Evolutionary conservation across 2,888 invertebrate species (phyloP).

Genomic region (Drosophila hawaiiensis): DNA sequence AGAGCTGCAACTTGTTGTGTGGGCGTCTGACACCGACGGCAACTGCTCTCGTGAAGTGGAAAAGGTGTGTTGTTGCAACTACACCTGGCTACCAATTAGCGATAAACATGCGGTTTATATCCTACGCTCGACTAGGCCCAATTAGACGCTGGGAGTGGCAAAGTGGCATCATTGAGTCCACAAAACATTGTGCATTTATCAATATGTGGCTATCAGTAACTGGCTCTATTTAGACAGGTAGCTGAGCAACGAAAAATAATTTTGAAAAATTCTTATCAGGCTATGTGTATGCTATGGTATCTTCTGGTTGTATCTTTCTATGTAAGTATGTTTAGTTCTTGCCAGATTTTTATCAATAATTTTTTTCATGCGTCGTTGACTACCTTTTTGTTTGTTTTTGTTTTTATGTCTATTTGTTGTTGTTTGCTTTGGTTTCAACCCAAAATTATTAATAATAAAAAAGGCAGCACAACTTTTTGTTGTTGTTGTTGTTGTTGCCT

Average conservation of each 20-base stretch:
- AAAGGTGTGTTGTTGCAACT: slow-evolving; percentile 30
- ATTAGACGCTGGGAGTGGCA: slow-evolving; percentile 31
- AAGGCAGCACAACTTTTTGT: slow-evolving; percentile 33
- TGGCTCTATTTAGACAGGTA: slow-evolving; percentile 68
- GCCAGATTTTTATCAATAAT: slow-evolving; percentile 60
- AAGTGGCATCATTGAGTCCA: slow-evolving; percentile 27
- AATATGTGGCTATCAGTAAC: slow-evolving; percentile 6
- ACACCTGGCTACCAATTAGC: slow-evolving; percentile 57
- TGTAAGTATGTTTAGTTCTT: slow-evolving; percentile 35
- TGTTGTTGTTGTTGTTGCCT: slow-evolving; percentile 21
- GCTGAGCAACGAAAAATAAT: slow-evolving; percentile 42
- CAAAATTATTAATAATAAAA: slow-evolving; percentile 57
- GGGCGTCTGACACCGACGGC: slow-evolving; percentile 59
- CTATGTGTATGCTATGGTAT: slow-evolving; percentile 28
- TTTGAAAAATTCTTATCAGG: slow-evolving; percentile 62
- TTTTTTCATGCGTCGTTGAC: slow-evolving; percentile 28
- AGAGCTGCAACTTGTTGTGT: slow-evolving; percentile 59
- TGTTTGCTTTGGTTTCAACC: slow-evolving; percentile 50
- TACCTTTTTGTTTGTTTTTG: slow-evolving; percentile 28
- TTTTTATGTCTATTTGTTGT: slow-evolving; percentile 8
- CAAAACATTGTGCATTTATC: slow-evolving; percentile 12
- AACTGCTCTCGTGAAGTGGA: slow-evolving; percentile 19
- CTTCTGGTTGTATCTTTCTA: slow-evolving; percentile 48
- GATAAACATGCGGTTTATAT: slow-evolving; percentile 39
- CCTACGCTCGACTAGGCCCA: slow-evolving; percentile 51